These are phyloP conservation scores for Allolobophora icterica DNA, from an alignment of 2,888 invertebrate species.

Conservation along the genomic window DNA sequence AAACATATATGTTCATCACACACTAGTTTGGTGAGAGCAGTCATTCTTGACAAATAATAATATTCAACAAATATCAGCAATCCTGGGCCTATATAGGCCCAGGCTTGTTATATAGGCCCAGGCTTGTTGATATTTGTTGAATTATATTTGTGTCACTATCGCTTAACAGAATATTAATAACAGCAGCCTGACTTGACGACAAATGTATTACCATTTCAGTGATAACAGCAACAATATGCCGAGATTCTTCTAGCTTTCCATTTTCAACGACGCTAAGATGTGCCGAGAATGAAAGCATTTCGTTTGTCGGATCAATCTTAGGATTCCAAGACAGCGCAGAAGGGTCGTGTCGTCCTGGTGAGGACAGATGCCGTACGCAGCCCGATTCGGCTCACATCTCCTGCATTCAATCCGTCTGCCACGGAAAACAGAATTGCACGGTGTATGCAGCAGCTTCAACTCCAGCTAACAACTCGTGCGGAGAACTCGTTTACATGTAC, in stretches of 20 bases:
- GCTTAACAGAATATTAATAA: background rate
- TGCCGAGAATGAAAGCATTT: background rate
- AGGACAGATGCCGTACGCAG: background rate
- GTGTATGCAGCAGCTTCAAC: background rate
- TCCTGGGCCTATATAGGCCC: too few species aligned
- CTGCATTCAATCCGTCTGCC: background rate
- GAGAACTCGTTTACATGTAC: background rate
- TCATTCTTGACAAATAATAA: too few species aligned
- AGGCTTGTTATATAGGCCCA: background rate
- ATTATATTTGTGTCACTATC: background rate
- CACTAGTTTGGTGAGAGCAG: too few species aligned
- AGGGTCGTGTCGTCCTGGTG: background rate
- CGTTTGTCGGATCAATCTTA: background rate
- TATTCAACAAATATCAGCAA: too few species aligned
- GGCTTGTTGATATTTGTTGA: background rate
- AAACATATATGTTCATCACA: too few species aligned
- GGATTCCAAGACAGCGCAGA: constrained; percentile 8
- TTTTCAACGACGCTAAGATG: background rate
- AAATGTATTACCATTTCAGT: background rate
- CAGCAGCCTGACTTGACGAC: too few species aligned
- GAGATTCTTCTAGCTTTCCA: background rate
- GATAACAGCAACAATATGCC: background rate
- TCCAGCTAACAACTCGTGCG: background rate
- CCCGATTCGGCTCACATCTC: background rate
- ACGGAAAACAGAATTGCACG: background rate